Evolutionary conservation across 2,113 vertebrate genomes (phyloP), one percentile per base, ranked within the genome.

Genomic region (Nipponia nippon): DNA sequence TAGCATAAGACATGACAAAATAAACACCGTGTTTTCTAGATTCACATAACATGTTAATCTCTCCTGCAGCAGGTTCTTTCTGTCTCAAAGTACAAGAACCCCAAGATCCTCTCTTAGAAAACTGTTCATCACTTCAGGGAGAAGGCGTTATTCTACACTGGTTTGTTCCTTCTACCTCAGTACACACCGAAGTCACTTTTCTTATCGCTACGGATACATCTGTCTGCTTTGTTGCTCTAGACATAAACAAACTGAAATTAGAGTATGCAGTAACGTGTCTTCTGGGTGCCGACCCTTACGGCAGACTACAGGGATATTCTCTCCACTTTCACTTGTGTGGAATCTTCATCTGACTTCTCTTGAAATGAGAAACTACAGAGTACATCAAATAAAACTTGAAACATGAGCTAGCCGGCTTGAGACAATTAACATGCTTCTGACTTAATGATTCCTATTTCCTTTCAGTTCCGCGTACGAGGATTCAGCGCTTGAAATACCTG

Each of bases 401-500:
- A 90, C 53, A 27, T 20, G 38, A 95, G 59, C 38, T 44, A 62
- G 11, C 53, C 11, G 6, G n/a, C 40, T 71, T 29, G 38, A 94
- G 61, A 91, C 49, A 89, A 78, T 47, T 44, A 81, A 81, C 47
- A 84, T 32, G 76, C 77, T 93, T 96, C 90, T 66, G 88, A 95
- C 72, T 90, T 83, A n/a, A 77, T 30, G 58, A 63, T 87, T 95
- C 88, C 65, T 65, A 36, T 69, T 72, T 95, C 52, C 80, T 96
- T 89, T 91, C 90, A 55, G 77, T 83, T 93, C 66, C 92, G 89
- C 5, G 2, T 52, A 83, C 82, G 84, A 95, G 58, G 56, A 83
- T 79, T 93, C 89, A 90, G 78, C 76, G 94, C 58, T 96, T 93
- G 82, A 95, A 94, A 96, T 94, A 91, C 91, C 94, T 96, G 97